Evolutionary conservation across 2,797 vertebrate species (phyloP).

Genomic region (Anabacerthia variegaticeps): DNA sequence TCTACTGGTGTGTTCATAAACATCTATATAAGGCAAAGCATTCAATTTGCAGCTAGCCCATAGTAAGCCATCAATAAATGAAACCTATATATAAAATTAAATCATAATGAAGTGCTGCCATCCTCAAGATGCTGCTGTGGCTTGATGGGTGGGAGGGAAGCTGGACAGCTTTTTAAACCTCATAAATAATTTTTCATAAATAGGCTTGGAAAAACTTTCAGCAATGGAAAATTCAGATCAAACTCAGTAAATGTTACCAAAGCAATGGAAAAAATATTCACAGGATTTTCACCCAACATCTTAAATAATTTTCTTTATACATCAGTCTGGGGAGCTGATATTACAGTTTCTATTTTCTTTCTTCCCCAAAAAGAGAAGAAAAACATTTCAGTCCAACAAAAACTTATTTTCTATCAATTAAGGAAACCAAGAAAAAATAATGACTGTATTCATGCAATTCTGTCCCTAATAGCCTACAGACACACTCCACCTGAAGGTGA

Average conservation of each 20-base stretch:
- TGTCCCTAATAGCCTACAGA: not conserved
- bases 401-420: not conserved
- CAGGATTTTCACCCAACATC: not conserved
- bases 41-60: not conserved
- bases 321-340: not conserved
- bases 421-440: not conserved
- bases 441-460: not conserved
- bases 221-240: not conserved
- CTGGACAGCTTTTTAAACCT: not conserved
- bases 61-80: not conserved
- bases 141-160: not conserved
- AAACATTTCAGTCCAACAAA: not conserved
- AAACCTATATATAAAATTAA: not conserved
- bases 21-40: not conserved
- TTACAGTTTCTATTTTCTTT: not conserved
- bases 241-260: not conserved
- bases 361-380: not conserved
- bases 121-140: not conserved
- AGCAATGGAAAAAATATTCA: not conserved
- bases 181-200: not conserved
- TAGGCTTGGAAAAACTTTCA: not conserved
- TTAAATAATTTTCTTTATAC: not conserved
- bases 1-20: not conserved
- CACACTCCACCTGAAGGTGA: not conserved
- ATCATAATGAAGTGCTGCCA: not conserved